Percentiles rank a stretch among this genome's conserved stretches.
phyloP scores from a whole-genome alignment of 37 sponge, comb jelly and placozoan genomes.

The Eunapius fragilis region DNA sequence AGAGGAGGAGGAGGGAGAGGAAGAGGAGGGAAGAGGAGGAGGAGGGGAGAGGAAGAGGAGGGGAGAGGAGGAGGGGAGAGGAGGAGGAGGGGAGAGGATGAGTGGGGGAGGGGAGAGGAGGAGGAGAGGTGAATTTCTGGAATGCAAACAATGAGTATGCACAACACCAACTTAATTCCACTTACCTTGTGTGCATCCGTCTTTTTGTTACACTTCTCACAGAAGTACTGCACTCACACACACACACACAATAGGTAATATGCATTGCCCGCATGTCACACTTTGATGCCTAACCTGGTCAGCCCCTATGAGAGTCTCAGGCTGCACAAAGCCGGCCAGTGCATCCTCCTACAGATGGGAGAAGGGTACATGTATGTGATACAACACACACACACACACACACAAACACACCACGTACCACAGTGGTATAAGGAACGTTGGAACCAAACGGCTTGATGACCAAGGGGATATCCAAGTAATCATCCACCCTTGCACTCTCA shows the following conservation, averaged over 20 bases:
- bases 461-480: slow-evolving; percentile 90
- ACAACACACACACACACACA: background rate
- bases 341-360: slow-evolving; percentile 69
- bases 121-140: too few relatives aligned
- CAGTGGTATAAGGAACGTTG: slow-evolving; percentile 61
- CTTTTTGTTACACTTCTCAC: slow-evolving; percentile 85
- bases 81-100: too few relatives aligned
- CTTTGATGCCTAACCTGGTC: slow-evolving; percentile 62
- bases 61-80: too few relatives aligned
- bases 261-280: background rate
- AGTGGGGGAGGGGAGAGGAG: too few relatives aligned
- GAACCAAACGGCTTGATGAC: slow-evolving; percentile 92
- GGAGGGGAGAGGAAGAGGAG: too few relatives aligned
- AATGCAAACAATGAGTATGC: too few relatives aligned
- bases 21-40: too few relatives aligned
- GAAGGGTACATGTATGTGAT: background rate
- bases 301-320: slow-evolving; percentile 80
- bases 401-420: slow-evolving; percentile 44
- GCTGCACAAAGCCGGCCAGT: slow-evolving; percentile 79
- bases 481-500: slow-evolving; percentile 83
- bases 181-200: slow-evolving; percentile 93
- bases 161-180: too few relatives aligned
- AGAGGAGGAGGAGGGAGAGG: too few relatives aligned
- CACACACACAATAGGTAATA: background rate
- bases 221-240: slow-evolving; percentile 67